Base-by-base conservation (phyloP, 2,888 invertebrate genomes). In the Tetragonisca angustula region DNA sequence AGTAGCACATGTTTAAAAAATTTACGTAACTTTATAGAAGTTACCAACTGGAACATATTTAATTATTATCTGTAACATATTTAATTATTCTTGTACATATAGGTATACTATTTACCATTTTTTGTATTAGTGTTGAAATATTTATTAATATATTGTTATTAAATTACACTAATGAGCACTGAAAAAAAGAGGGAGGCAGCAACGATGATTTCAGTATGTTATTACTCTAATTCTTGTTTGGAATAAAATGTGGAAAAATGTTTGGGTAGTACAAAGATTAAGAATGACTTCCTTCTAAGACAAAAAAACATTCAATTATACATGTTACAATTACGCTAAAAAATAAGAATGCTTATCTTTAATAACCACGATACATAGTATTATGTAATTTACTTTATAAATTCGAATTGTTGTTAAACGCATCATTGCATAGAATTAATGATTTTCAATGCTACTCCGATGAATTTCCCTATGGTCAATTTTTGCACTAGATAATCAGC, bases 271-370 rank as follows among this genome's bases (percentile, higher is more conserved):
- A 89, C 70, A 80, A 79, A 87, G 81, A 72, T 76, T 78, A 89
- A 81, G 83, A 87, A 80, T 62, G 70, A 71, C 70, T 74, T 75
- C 81, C 78, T 69, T 76, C 68, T 80, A 81, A 70, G 79, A 67
- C 81, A 82, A 83, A 80, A 87, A 80, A 79, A 43, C 73, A 88
- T 76, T 89, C 84, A 87, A 88, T 89, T 92, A 90, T 91, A 91
- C 91, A 92, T 88, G 82, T 92, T 92, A 92, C 87, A 92, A 92
- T 91, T 91, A 91, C 83, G 89, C 92, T 92, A 92, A 90, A 91
- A 91, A 91, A 91, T 90, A 87, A 91, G 86, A 85, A 89, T 92
- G 92, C 90, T 91, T 92, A 89, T 88, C 83, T 86, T 88, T 84
- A 43, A 85, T 89, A 90, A 90, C 77, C 83, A 84, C 81, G 87